These are phyloP conservation scores for Saccostrea echinata DNA, from an alignment of 1,140 invertebrate genomes.

Conservation along the genomic window DNA sequence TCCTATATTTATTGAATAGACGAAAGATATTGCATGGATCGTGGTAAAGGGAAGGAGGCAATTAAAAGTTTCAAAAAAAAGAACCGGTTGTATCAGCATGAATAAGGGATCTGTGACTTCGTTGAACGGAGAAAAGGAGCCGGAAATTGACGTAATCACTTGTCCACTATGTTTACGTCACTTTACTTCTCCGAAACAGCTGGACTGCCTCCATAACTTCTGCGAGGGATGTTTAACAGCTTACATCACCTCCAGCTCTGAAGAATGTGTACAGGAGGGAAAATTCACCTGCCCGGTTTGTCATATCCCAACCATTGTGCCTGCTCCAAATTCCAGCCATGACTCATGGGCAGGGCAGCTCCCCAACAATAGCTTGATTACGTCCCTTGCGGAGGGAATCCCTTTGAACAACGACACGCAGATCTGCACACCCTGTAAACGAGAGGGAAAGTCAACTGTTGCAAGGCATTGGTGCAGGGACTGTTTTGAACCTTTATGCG, in stretches of 20 bases:
- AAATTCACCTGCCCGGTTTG: conserved; percentile 41
- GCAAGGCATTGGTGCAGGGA: conserved; percentile 41
- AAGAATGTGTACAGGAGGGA: background rate
- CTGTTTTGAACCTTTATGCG: conserved; percentile 41
- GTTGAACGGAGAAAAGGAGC: background rate
- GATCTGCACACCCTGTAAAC: conserved; percentile 38
- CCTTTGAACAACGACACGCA: background rate
- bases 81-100: background rate
- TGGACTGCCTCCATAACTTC: conserved; percentile 53
- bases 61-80: background rate
- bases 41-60: background rate
- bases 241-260: conserved; percentile 37
- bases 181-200: conserved; percentile 42
- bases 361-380: background rate
- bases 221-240: conserved; percentile 44
- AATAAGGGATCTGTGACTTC: background rate
- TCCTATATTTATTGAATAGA: background rate
- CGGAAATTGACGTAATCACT: conserved; percentile 10
- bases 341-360: conserved; percentile 26
- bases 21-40: background rate
- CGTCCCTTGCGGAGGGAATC: background rate
- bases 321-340: background rate
- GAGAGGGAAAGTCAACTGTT: background rate
- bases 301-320: conserved; percentile 17
- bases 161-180: conserved; percentile 48